A percentile compares a stretch with the other conserved stretches of the same genome.
phyloP scores from a whole-genome alignment of 2,113 vertebrate genomes.

The Anoplopoma fimbria region DNA sequence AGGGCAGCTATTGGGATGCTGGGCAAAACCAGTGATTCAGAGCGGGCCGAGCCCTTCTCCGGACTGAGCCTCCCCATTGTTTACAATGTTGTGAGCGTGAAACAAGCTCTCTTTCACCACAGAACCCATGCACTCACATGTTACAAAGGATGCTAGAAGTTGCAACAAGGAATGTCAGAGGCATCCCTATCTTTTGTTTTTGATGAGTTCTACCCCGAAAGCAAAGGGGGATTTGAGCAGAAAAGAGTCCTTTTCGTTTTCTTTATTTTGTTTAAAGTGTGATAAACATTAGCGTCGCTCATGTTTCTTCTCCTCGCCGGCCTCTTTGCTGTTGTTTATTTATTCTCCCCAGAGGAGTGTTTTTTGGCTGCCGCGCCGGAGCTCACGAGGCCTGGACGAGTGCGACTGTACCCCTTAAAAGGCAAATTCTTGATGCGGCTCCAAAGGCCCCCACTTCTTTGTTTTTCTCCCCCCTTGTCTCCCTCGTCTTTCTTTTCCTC shows the following conservation, averaged over 20 bases:
- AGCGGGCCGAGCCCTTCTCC: conserved; percentile 18
- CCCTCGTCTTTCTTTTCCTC: conserved; percentile 6
- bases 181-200: conserved; percentile 6
- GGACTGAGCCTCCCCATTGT: conserved; percentile 49
- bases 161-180: not conserved
- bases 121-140: conserved; percentile 6
- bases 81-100: conserved; percentile 33
- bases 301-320: not conserved
- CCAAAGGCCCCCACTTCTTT: conserved; percentile 61
- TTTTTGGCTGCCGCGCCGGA: conserved; percentile 48
- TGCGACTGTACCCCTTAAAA: conserved; percentile 82
- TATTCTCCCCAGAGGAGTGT: conserved; percentile 47
- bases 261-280: not conserved
- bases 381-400: conserved; percentile 65
- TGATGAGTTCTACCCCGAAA: not conserved
- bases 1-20: conserved; percentile 61
- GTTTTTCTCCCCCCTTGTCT: conserved; percentile 33
- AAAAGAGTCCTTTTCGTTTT: not conserved
- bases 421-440: conserved; percentile 82
- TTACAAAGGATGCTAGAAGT: not conserved
- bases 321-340: conserved; percentile 68
- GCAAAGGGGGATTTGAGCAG: not conserved
- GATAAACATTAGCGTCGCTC: conserved; percentile 1
- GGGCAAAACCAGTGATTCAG: conserved; percentile 64
- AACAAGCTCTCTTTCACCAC: conserved; percentile 46